Conservation (phyloP, 2,113 vertebrate genomes). For the Progne subis region DNA sequence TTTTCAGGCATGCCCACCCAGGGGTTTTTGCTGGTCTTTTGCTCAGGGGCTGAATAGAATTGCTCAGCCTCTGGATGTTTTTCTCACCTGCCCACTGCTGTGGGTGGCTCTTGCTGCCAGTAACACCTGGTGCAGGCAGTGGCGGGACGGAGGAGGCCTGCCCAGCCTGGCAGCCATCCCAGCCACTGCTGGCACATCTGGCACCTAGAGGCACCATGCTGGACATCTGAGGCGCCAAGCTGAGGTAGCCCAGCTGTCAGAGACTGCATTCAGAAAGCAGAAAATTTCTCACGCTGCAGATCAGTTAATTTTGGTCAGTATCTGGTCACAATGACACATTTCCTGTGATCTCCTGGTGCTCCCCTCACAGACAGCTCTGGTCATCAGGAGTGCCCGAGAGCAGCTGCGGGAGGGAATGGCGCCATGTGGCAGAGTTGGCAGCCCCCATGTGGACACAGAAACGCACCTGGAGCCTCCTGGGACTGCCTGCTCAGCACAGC, state of each 20-base stretch:
- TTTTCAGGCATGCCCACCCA: not conserved
- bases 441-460: rapidly evolving
- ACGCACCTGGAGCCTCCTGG: not conserved
- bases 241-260: not conserved
- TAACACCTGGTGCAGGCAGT: not conserved
- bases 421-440: rapidly evolving
- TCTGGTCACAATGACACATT: not conserved
- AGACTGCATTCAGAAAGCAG: not conserved
- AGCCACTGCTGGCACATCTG: not conserved
- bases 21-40: not conserved
- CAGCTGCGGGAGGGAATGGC: not conserved
- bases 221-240: not conserved
- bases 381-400: rapidly evolving
- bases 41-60: not conserved
- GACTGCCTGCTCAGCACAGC: not conserved
- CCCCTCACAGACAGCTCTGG: not conserved
- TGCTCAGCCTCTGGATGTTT: not conserved
- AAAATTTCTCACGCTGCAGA: not conserved
- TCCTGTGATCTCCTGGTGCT: rapidly evolving
- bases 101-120: not conserved
- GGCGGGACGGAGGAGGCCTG: not conserved
- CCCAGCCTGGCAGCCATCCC: not conserved
- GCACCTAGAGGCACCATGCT: rapidly evolving
- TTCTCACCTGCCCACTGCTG: not conserved
- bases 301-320: not conserved